Base-by-base conservation (phyloP, 92 coral and sea anemone genomes). In the Ricordea florida region DNA sequence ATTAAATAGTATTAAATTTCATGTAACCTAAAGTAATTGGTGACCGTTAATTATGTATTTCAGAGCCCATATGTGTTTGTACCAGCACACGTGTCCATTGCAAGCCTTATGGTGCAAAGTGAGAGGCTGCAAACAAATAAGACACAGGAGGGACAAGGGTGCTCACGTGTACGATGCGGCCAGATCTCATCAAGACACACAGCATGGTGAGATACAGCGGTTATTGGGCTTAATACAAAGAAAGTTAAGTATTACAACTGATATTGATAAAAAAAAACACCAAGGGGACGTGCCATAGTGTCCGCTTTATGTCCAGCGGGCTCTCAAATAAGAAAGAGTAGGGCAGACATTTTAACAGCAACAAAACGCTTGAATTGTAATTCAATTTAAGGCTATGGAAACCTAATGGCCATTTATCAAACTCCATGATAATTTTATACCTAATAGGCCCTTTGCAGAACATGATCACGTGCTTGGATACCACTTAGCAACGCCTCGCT, bases 21-120 rank as follows among this genome's bases (percentile, higher is more conserved):
- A 17, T 47, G 18, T 47, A 47, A 47, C 56, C 56, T 25, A 47
- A 18, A 47, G 10, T 55, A 26, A 55, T 28, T 55, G 30, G 38
- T 55, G 62, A 55, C 62, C 18, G 62, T 57, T 28, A n/a, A n/a
- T n/a, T n/a, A n/a, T n/a, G n/a, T n/a, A n/a, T 57, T 57, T 57
- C 64, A 57, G 64, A 57, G 44, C 45, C 11, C 45, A 57, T 57
- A 28, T 59, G 13, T 13, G 30, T 59, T 35, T 59, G 7, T 47
- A 36, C n/a, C 47, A 59, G 43, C 66, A 59, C 43, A 5, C 22
- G 7, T 57, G 64, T 28, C 64, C 30, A 10, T 5, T 33, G 66
- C 34, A 59, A 27, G 66, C 66, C 20, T n/a, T 7, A 10, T 13
- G 23, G 25, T 59, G 66, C 47, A 6, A 34, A 5, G 66, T 59